Evolutionary conservation across 2,113 vertebrate genomes (phyloP), one percentile per base, ranked within the genome.

Genomic region (Axis porcinus): DNA sequence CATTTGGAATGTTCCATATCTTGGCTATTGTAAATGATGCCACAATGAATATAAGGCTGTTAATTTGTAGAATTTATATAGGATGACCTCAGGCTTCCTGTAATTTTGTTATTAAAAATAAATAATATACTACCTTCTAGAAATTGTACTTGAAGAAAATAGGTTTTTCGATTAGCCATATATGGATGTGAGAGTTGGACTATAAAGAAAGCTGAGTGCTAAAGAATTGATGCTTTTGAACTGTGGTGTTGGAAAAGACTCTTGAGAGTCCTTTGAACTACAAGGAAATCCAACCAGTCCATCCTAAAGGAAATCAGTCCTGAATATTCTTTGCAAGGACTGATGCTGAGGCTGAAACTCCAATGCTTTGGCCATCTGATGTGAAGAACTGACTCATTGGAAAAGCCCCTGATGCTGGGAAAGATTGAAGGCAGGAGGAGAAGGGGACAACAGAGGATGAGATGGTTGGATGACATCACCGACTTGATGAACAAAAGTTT

Each of bases 41-140:
- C n/a, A 23, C n/a, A 55, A 16, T 83, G 52, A 83, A 83, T 36
- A 83, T 55, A 55, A 36, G 21, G 21, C 7, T 55, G 13, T 86
- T 81, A 89, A 89, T 84, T 94, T 86, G 36, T 67, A 95, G 10
- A 91, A 90, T 92, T 86, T 84, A 79, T 78, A 21, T 64, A 83
- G 27, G 74, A 94, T 87, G 33, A 76, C 11, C 58, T 92, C 28
- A 70, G 43, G 19, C 13, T 89, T 89, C 27, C 43, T 86, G 0
- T 89, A 67, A 62, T 93, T 96, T 94, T 86, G 40, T 55, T 81
- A 87, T 50, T 70, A 89, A 96, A 89, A 55, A 81, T 76, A 97
- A 86, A 96, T 83, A 85, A 92, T 86, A 86, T 14, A 17, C 30
- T 85, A 28, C 12, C 45, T 85, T 79, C 27, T 95, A 89, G 93